phyloP scores from a whole-genome alignment of 2,888 invertebrate species.

The Pilophorus perplexus region DNA sequence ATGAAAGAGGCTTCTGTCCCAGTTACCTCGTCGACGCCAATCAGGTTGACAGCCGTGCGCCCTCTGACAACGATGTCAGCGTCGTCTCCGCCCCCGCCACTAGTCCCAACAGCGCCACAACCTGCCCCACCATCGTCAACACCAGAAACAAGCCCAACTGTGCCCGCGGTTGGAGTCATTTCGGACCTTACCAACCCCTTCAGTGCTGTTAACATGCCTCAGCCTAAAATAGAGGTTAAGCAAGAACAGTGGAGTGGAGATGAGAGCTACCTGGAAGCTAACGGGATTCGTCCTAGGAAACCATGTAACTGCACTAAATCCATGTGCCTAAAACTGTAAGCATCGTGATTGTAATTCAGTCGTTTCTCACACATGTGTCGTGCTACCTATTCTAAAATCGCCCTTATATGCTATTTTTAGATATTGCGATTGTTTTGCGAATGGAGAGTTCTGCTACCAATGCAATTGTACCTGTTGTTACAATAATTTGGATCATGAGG shows the following conservation, averaged over 20 bases:
- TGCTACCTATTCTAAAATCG: background rate
- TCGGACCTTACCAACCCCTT: too few species aligned
- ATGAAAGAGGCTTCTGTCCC: background rate
- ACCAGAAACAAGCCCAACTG: background rate
- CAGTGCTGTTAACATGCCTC: background rate
- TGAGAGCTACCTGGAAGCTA: conserved; percentile 53
- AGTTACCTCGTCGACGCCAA: background rate
- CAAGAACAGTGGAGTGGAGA: conserved; percentile 39
- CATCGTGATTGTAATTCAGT: too few species aligned
- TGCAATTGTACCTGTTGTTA: conserved; percentile 98
- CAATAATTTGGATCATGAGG: conserved; percentile 94
- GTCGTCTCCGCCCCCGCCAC: conserved; percentile 6
- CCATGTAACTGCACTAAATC: conserved; percentile 99
- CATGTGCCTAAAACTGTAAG: conserved; percentile 91
- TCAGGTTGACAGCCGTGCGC: too few species aligned
- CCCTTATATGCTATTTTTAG: conserved; percentile 52
- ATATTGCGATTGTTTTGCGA: conserved; percentile 98
- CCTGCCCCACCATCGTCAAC: conserved; percentile 1
- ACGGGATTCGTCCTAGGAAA: conserved; percentile 71
- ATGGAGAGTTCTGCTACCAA: conserved; percentile 96
- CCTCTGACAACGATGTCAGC: background rate
- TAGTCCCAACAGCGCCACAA: conserved; percentile 9
- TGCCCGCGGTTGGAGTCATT: background rate
- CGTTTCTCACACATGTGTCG: background rate
- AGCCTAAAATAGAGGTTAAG: conserved; percentile 8